Base-by-base conservation (phyloP, 2,888 invertebrate species). In the Melieria omissa region DNA sequence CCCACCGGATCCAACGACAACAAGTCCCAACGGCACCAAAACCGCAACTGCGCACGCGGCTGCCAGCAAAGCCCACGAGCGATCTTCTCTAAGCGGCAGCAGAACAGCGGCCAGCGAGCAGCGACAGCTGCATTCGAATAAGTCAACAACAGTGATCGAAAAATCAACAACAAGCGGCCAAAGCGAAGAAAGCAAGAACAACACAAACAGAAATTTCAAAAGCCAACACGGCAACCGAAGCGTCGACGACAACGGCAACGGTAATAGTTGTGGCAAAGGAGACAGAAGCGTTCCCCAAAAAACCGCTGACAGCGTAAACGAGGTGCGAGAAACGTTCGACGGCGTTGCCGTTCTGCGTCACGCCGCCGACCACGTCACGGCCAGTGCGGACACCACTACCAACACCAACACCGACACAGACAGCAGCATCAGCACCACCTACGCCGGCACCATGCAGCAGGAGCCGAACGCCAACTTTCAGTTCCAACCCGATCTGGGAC, bases 401-500 rank as follows among this genome's bases (percentile, higher is more conserved):
- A 47, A 49, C 42, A 16, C n/a, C 74, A 77, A 77, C 73, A 79
- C 76, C 78, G 61, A 46, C 46, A 42, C n/a, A 5, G 62, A 64
- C 47, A 55, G 60, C 60, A 45, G 47, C 49, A 47, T 42, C 41
- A 60, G 61, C 65, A 54, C 45, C 54, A 63, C 29, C 29, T 29
- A 45, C 45, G 41, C 45, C 76, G 77, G 76, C 81, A 84, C 80
- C 75, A 86, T 86, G 86, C 86, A 86, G 83, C 85, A 86, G 82
- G 86, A 86, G 75, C 80, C 85, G 82, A 86, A 86, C 75, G 80
- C 85, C 76, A 86, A 85, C 80, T 83, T 84, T 83, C 86, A 86
- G 84, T 86, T 85, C 85, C 86, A 85, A 78, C 82, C 85, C 81
- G 86, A 86, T 77, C 80, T 84, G 84, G 85, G 86, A 75, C 82